phyloP scores from a whole-genome alignment of 1,140 invertebrate genomes.

The Sinonovacula constricta region DNA sequence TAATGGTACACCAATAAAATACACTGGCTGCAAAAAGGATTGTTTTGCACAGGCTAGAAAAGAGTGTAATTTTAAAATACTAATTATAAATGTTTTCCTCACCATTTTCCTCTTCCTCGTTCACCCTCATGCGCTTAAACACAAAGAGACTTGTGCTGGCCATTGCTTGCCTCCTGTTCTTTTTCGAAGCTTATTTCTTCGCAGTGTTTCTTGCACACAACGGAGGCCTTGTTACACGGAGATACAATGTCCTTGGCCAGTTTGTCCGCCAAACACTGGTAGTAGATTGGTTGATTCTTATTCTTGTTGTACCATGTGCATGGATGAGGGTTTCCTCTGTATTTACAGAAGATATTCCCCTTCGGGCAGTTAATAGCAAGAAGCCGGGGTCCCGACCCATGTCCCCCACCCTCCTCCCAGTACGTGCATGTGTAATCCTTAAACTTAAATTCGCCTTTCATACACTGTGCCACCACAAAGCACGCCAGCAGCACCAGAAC shows the following conservation, averaged over 20 bases:
- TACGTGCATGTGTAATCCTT: not conserved
- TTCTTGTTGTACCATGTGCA: not conserved
- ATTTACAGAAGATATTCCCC: not conserved
- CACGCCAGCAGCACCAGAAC: not conserved
- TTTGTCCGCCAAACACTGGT: not conserved
- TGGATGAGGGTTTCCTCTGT: not conserved
- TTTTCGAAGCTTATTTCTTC: not conserved
- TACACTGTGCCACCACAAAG: not conserved
- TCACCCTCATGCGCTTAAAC: too few species aligned
- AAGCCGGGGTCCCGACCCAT: not conserved
- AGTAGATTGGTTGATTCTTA: not conserved
- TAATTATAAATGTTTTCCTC: too few species aligned
- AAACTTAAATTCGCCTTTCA: not conserved
- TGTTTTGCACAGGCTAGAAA: too few species aligned
- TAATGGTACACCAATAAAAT: too few species aligned
- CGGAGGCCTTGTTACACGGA: not conserved
- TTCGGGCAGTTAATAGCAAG: not conserved
- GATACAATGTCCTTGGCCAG: not conserved
- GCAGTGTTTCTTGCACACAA: not conserved
- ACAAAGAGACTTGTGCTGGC: too few species aligned
- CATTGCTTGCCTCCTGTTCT: too few species aligned
- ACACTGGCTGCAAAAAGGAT: too few species aligned
- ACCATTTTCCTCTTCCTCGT: too few species aligned
- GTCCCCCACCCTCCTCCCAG: too few species aligned
- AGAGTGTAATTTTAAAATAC: too few species aligned